phyloP scores from a whole-genome alignment of 2,888 invertebrate species.

The Coleophora flavipennella region DNA sequence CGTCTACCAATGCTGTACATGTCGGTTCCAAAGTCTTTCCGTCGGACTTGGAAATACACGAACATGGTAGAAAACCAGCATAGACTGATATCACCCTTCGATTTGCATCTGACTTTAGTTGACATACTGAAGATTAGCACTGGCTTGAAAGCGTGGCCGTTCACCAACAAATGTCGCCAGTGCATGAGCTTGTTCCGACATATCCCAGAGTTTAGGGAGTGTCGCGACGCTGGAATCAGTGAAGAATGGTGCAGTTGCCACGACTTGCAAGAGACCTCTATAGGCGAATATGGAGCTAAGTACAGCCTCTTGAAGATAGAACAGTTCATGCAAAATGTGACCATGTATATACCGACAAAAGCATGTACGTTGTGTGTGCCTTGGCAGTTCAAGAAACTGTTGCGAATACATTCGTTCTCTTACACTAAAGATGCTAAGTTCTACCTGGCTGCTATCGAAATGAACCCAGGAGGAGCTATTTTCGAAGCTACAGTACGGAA shows the following conservation, averaged over 20 bases:
- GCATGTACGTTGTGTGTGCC: neutral
- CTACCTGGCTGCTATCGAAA: neutral
- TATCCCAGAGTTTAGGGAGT: neutral
- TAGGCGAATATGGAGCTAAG: neutral
- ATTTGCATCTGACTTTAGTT: slow-evolving; percentile 2
- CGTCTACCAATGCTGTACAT: slow-evolving; percentile 3
- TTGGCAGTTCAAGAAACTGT: neutral
- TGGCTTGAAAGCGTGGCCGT: neutral
- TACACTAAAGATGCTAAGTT: neutral
- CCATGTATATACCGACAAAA: neutral
- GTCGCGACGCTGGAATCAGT: neutral
- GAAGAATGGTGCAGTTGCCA: slow-evolving; percentile 1
- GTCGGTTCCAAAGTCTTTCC: neutral
- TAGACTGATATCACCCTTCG: slow-evolving; percentile 1
- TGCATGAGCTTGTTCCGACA: slow-evolving; percentile 2
- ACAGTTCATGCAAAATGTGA: neutral
- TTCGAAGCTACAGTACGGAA: neutral
- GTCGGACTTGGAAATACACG: neutral
- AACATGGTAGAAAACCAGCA: slow-evolving; percentile 1
- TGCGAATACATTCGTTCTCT: neutral
- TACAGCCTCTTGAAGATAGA: neutral
- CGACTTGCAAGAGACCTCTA: neutral
- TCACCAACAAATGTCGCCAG: neutral
- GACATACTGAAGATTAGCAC: slow-evolving; percentile 1
- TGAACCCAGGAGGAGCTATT: neutral